Evolutionary conservation across 2,797 vertebrate species (phyloP).

Genomic region (Podargus strigoides): DNA sequence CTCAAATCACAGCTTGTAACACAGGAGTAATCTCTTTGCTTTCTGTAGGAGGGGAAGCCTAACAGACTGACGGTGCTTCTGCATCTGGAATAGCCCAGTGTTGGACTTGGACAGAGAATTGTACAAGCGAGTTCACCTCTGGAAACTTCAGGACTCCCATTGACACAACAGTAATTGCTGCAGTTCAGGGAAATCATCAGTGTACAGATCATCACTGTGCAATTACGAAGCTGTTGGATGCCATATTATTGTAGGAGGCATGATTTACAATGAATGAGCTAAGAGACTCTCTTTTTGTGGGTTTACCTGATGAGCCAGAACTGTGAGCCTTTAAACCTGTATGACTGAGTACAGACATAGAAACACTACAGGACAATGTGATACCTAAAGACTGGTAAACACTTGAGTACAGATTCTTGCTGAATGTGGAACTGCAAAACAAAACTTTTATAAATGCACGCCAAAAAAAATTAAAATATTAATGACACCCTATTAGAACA

Average conservation of each 20-base stretch:
- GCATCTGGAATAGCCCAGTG: neutral
- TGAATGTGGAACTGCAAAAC: neutral
- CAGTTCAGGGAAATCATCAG: neutral
- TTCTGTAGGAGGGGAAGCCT: neutral
- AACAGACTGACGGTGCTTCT: neutral
- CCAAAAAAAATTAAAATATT: neutral
- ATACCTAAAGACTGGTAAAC: neutral
- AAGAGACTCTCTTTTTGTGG: neutral
- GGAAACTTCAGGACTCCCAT: neutral
- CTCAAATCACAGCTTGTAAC: neutral
- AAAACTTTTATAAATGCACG: neutral
- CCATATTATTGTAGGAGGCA: neutral
- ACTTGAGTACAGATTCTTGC: neutral
- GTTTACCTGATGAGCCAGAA: neutral
- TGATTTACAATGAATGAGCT: neutral
- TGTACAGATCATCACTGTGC: neutral
- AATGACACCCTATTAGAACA: neutral
- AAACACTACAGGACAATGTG: fast-evolving
- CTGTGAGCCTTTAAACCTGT: neutral
- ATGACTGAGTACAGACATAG: fast-evolving
- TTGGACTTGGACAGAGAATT: neutral
- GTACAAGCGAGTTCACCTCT: neutral
- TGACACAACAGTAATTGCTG: neutral
- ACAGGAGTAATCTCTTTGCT: neutral
- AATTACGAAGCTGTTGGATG: neutral